Conservation (phyloP, 2,113 vertebrate species). For the Machaerirhynchus nigripectus region DNA sequence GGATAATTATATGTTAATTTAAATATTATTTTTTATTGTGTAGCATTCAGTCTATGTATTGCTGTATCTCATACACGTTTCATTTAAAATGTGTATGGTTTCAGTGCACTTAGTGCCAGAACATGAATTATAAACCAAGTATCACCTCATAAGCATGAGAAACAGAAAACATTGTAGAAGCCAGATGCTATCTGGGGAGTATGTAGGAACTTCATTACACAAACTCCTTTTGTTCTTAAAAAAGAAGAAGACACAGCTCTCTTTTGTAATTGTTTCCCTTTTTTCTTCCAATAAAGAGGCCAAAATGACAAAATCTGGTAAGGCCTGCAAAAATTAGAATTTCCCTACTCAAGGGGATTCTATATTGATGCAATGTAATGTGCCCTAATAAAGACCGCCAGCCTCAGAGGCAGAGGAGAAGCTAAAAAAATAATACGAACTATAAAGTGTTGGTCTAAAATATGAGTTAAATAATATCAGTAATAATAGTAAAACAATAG, state of each 20-base stretch:
- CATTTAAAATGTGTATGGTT: conserved; percentile 17
- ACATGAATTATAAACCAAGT: conserved; percentile 26
- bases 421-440: accelerated
- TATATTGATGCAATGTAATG: not conserved
- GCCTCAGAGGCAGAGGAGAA: not conserved
- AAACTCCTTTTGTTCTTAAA: not conserved
- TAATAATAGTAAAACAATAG: not conserved
- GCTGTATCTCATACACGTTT: not conserved
- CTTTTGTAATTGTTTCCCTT: not conserved
- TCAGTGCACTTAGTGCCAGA: not conserved
- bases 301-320: not conserved
- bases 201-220: not conserved
- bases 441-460: not conserved
- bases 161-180: not conserved
- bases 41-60: not conserved
- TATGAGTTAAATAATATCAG: not conserved
- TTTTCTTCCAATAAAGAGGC: not conserved
- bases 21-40: not conserved
- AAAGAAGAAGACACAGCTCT: not conserved
- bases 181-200: not conserved
- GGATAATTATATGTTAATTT: not conserved
- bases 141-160: conserved; percentile 26
- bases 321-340: not conserved
- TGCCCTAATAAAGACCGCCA: not conserved
- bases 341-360: not conserved